These are phyloP conservation scores for Carposina sasakii DNA, from an alignment of 1,140 invertebrate genomes.

Conservation along the genomic window DNA sequence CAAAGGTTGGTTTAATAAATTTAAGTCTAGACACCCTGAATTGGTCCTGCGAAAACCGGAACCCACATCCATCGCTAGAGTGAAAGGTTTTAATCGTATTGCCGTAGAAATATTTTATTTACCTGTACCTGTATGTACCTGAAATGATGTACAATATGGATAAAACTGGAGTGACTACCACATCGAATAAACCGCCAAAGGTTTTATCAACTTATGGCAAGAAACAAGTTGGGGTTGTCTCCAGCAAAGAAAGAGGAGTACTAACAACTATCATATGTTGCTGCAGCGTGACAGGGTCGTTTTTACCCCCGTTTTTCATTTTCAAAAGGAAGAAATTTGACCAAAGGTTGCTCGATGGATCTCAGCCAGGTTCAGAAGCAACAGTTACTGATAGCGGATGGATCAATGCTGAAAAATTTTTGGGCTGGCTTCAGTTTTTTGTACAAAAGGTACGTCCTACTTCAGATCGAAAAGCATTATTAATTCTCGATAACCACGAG, in stretches of 20 bases:
- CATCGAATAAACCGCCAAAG: constrained; percentile 36
- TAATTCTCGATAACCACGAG: neutral
- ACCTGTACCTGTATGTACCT: constrained; percentile 4
- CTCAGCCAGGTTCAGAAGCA: constrained; percentile 8
- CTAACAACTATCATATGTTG: neutral
- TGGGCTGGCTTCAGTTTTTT: constrained; percentile 14
- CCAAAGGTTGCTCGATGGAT: constrained; percentile 9
- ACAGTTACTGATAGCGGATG: constrained; percentile 7
- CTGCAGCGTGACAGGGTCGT: constrained; percentile 10
- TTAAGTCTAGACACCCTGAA: neutral
- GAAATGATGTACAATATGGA: constrained; percentile 44
- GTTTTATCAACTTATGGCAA: constrained; percentile 33
- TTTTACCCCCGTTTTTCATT: constrained; percentile 14
- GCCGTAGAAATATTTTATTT: constrained; percentile 10
- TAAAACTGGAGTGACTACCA: constrained; percentile 41
- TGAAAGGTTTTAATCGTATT: neutral
- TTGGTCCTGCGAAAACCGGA: neutral
- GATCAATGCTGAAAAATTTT: constrained; percentile 8
- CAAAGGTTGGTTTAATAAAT: neutral
- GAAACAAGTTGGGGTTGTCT: constrained; percentile 29
- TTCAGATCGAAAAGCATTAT: neutral
- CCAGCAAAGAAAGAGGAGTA: neutral
- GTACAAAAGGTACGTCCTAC: constrained; percentile 8
- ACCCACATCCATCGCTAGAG: neutral
- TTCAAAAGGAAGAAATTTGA: constrained; percentile 17